Conservation (phyloP, 2,113 vertebrate genomes). For the Gymnobelideus leadbeateri region DNA sequence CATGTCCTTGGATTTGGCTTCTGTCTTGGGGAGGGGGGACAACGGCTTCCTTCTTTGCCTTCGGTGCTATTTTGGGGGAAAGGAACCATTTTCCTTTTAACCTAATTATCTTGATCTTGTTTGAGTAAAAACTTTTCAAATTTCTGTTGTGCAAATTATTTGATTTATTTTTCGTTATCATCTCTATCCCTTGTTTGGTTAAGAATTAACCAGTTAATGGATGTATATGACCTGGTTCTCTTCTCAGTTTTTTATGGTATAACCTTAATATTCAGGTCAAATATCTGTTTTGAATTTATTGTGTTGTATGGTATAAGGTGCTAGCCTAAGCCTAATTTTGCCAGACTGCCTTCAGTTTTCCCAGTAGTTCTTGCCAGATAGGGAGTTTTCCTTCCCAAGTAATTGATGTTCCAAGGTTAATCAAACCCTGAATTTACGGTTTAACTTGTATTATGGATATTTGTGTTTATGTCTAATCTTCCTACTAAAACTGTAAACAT, state of each 20-base stretch:
- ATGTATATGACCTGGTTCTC: not conserved
- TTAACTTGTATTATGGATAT: not conserved
- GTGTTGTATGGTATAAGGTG: not conserved
- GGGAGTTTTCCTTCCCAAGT: not conserved
- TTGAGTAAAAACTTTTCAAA: not conserved
- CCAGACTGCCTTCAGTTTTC: not conserved
- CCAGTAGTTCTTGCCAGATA: not conserved
- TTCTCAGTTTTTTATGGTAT: not conserved
- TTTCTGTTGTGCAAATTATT: not conserved
- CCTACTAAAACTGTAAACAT: no score
- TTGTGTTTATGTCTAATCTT: no score
- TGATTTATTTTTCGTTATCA: not conserved
- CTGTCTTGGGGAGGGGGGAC: no score
- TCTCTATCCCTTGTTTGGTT: not conserved
- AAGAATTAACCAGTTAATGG: not conserved
- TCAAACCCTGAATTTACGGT: not conserved
- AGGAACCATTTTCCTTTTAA: not conserved
- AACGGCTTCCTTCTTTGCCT: no score
- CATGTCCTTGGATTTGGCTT: no score
- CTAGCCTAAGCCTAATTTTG: not conserved
- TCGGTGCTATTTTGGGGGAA: no score
- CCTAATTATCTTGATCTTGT: not conserved
- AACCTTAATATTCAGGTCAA: not conserved
- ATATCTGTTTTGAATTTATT: not conserved
- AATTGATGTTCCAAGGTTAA: not conserved